phyloP scores from a whole-genome alignment of 2,113 vertebrate species.

The Gobio gobio region DNA sequence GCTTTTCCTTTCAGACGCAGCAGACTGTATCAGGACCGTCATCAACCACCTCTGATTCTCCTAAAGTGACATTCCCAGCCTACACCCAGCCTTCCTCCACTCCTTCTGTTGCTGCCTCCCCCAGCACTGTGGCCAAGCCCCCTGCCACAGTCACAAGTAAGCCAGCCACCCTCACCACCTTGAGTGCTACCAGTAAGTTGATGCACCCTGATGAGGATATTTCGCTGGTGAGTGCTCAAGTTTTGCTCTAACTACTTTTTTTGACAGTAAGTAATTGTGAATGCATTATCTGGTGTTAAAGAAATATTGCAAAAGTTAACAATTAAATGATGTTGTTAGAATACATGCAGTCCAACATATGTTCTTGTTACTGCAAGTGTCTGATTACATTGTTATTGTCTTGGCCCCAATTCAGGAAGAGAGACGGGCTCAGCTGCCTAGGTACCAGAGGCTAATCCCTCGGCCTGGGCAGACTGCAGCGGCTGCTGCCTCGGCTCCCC shows the following conservation, averaged over 20 bases:
- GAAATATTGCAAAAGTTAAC: not conserved
- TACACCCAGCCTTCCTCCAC: conserved; percentile 94
- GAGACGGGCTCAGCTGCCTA: conserved; percentile 91
- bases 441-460: conserved; percentile 93
- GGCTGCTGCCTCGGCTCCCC: conserved; percentile 83
- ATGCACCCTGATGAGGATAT: conserved; percentile 99
- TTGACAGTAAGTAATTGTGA: conserved; percentile 79
- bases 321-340: not conserved
- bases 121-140: conserved; percentile 94
- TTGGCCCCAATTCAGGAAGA: conserved; percentile 83
- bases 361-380: conserved; percentile 34
- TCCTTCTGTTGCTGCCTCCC: conserved; percentile 81
- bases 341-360: not conserved
- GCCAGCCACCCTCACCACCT: conserved; percentile 95
- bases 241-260: conserved; percentile 75
- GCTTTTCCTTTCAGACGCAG: conserved; percentile 83
- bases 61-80: conserved; percentile 98
- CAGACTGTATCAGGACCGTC: conserved; percentile 85
- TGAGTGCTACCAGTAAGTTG: conserved; percentile 99
- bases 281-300: conserved; percentile 7
- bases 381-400: conserved; percentile 56
- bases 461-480: conserved; percentile 84
- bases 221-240: conserved; percentile 95
- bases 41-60: conserved; percentile 86
- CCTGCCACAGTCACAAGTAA: conserved; percentile 95